A percentile compares a stretch with the other conserved stretches of the same genome.
phyloP scores from a whole-genome alignment of 1,140 invertebrate species.

The Papilio polyxenes region DNA sequence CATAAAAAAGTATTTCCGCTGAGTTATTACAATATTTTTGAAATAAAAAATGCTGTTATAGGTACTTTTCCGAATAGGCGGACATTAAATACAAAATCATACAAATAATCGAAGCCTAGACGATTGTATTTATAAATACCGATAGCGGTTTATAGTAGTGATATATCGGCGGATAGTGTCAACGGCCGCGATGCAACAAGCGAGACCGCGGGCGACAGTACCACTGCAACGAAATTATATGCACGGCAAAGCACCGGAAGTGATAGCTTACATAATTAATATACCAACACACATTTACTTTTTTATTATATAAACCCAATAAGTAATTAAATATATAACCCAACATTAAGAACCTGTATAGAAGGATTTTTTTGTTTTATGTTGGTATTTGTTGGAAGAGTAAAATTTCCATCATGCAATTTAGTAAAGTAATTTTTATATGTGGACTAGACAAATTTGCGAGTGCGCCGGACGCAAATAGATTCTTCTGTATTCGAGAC shows the following conservation, averaged over 20 bases:
- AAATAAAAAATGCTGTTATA: neutral
- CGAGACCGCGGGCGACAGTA: neutral
- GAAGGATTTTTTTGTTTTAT: neutral
- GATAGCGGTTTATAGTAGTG: neutral
- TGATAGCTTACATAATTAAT: conserved; percentile 17
- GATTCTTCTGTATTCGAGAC: conserved; percentile 42
- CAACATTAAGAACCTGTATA: neutral
- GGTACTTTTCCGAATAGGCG: neutral
- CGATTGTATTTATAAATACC: conserved; percentile 14
- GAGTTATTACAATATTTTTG: neutral
- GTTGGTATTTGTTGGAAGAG: neutral
- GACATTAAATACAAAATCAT: neutral
- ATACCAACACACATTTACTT: neutral
- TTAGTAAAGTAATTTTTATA: conserved; percentile 39
- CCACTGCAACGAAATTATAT: conserved; percentile 15
- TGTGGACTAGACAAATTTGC: conserved; percentile 56
- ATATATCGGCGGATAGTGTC: conserved; percentile 25
- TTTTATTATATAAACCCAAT: neutral
- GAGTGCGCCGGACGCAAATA: conserved; percentile 59
- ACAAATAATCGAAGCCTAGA: neutral
- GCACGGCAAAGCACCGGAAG: conserved; percentile 2
- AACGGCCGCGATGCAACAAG: neutral
- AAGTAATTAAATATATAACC: neutral
- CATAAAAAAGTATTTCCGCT: no score
- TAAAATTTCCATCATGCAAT: neutral